phyloP scores from a whole-genome alignment of 2,797 vertebrate species.

The Galagoides demidoff region DNA sequence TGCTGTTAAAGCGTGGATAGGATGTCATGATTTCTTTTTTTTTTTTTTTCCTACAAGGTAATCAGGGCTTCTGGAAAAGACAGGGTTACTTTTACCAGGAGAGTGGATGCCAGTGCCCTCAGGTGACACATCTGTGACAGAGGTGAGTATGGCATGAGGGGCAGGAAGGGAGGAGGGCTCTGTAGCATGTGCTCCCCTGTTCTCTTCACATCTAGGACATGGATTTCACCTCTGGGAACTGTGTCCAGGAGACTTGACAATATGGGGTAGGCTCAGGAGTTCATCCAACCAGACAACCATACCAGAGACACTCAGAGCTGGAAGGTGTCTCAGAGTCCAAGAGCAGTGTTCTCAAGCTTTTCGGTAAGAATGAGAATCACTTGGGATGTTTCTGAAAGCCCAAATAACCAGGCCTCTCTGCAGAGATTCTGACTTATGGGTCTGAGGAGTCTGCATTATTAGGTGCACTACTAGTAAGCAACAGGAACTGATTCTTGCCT shows the following conservation, averaged over 20 bases:
- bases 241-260: not conserved
- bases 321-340: not conserved
- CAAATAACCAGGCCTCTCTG: not conserved
- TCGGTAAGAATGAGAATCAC: not conserved
- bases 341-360: not conserved
- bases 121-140: not conserved
- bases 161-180: accelerated
- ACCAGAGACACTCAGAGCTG: not conserved
- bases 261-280: not conserved
- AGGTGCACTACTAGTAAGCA: not conserved
- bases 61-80: constrained; percentile 2
- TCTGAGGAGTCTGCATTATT: not conserved
- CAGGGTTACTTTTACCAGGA: not conserved
- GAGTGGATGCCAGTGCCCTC: not conserved
- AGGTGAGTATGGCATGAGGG: not conserved
- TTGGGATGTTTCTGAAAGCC: not conserved
- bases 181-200: not conserved
- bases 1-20: not conserved
- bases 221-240: not conserved
- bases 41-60: not conserved
- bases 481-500: not conserved
- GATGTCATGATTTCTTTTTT: too few species aligned
- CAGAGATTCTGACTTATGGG: not conserved
- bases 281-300: not conserved
- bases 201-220: not conserved